Evolutionary conservation across 2,888 invertebrate genomes (phyloP), one percentile per base, ranked within the genome.

Genomic region (Drosophila antonietae): DNA sequence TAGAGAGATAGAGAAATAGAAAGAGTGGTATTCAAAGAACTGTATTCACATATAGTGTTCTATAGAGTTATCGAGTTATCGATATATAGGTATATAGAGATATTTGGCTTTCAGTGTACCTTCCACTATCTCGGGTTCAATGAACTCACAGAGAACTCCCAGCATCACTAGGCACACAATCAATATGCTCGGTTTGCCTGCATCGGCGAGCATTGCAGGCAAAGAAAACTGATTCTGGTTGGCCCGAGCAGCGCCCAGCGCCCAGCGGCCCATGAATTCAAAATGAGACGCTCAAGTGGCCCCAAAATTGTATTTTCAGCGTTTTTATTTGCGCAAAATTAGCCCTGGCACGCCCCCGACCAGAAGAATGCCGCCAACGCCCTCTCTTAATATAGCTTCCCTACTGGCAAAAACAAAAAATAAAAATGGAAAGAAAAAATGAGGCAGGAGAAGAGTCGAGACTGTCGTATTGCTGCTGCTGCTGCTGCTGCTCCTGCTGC

Each of bases 281-380:
- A 84, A 84, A 84, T 84, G 89, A 84, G 89, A 81, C 81, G 70
- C 75, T 78, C 75, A 83, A 86, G 80, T 75, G 83, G 83, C 76
- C 74, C 83, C 60, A 56, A 78, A 85, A 83, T 72, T 81, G 85
- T 88, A 73, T 88, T 74, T 74, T 86, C 73, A 81, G 73, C 81
- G 75, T 83, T 84, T 84, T 84, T 84, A 89, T 84, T 84, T 84
- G 84, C 81, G 74, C 89, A 87, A 89, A 84, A 84, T 84, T 84
- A 84, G 89, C 80, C 75, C 57, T 49, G 66, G 43, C 33, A 49
- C 35, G 28, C 39, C 56, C 20, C 20, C 31, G 20, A 23, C 53
- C 53, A 39, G 39, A 39, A 39, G 52, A 52, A 37, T 35, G 12
- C 35, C 10, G 35, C n/a, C n/a, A 14, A 18, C 33, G 20, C 23